Conservation (phyloP, 2,113 vertebrate species). For the Callocephalon fimbriatum region DNA sequence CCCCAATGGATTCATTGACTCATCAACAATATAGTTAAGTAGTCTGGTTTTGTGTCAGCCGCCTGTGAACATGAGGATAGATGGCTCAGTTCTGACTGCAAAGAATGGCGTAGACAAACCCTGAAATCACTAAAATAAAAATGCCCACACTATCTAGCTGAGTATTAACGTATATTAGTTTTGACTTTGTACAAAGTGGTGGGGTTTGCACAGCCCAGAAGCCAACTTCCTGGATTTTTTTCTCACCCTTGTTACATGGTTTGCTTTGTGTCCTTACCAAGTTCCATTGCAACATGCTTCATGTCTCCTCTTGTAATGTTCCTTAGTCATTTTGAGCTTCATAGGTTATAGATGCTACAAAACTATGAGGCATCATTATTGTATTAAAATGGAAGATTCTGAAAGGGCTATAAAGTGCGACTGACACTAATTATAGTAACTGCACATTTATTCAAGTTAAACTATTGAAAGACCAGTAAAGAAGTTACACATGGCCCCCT, state of each 20-base stretch:
- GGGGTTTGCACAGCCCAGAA: background rate
- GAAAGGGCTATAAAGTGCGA: constrained; percentile 28
- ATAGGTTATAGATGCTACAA: background rate
- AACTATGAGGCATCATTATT: background rate
- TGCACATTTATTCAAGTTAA: constrained; percentile 5
- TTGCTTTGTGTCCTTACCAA: background rate
- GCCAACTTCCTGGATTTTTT: background rate
- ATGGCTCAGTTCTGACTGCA: background rate
- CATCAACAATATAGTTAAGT: background rate
- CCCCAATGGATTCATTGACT: background rate
- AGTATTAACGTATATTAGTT: background rate
- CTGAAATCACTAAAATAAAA: background rate
- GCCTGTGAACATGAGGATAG: background rate
- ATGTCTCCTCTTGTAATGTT: background rate
- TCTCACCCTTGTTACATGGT: background rate
- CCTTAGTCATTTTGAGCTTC: background rate
- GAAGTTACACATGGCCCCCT: constrained; percentile 11
- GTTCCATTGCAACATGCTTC: background rate
- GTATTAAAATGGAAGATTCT: constrained; percentile 7
- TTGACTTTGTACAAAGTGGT: background rate
- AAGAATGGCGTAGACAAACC: background rate
- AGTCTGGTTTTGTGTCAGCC: background rate
- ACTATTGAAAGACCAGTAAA: constrained; percentile 18
- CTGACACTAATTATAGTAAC: constrained; percentile 9
- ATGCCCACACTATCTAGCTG: background rate